Conservation (phyloP, 2,113 vertebrate genomes). For the cattle (Bos taurus) region ARS-UCD2.0 NC_037335.1:2381501-2382000, state of each 20-base stretch:
- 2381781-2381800: neutral
- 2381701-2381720: neutral
- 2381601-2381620: constrained; percentile 63
- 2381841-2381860: neutral
- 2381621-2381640: constrained; percentile 21
- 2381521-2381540: constrained; percentile 55
- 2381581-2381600: constrained; percentile 53
- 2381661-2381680: constrained; percentile 19
- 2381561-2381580: constrained; percentile 53
- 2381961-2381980: neutral
- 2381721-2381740: neutral
- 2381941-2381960: neutral
- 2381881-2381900: neutral
- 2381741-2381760: neutral
- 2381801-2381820: neutral
- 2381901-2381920: neutral
- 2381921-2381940: neutral
- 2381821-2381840: neutral
- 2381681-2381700: neutral
- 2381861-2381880: neutral
- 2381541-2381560: constrained; percentile 52
- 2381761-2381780: neutral
- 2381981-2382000: neutral
- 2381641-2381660: constrained; percentile 27
- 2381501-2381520: constrained; percentile 30